Percentiles rank a stretch among this genome's conserved stretches.
phyloP scores from a whole-genome alignment of 2,797 vertebrate species.

The Etheostoma nigrum region DNA sequence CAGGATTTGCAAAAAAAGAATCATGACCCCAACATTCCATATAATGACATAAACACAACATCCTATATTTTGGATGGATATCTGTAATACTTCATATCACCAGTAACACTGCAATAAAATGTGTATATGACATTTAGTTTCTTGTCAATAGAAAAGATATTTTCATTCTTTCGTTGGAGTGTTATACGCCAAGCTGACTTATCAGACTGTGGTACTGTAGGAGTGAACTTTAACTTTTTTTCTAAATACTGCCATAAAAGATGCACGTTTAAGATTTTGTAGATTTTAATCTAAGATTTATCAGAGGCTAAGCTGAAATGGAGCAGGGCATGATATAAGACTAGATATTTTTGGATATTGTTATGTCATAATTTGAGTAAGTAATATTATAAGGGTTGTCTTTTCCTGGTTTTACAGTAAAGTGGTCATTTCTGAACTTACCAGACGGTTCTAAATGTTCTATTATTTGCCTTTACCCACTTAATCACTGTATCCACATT shows the following conservation, averaged over 20 bases:
- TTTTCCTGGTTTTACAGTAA: too few species aligned
- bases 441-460: too few species aligned
- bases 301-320: too few species aligned
- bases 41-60: slow-evolving; percentile 6
- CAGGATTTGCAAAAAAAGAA: background rate
- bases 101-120: slow-evolving; percentile 14
- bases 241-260: background rate
- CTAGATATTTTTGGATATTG: too few species aligned
- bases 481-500: too few species aligned
- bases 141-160: background rate
- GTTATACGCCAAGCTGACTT: background rate
- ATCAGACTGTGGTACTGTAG: background rate
- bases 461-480: too few species aligned
- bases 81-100: slow-evolving; percentile 35
- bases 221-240: background rate
- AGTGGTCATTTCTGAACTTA: too few species aligned
- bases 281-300: background rate
- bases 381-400: too few species aligned
- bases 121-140: slow-evolving; percentile 4
- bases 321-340: background rate
- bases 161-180: background rate
- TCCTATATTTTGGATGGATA: background rate
- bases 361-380: too few species aligned
- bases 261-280: background rate
- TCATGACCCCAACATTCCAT: background rate